Evolutionary conservation across 2,888 invertebrate species (phyloP).

Genomic region (Dyspetes luteomarginatus): DNA sequence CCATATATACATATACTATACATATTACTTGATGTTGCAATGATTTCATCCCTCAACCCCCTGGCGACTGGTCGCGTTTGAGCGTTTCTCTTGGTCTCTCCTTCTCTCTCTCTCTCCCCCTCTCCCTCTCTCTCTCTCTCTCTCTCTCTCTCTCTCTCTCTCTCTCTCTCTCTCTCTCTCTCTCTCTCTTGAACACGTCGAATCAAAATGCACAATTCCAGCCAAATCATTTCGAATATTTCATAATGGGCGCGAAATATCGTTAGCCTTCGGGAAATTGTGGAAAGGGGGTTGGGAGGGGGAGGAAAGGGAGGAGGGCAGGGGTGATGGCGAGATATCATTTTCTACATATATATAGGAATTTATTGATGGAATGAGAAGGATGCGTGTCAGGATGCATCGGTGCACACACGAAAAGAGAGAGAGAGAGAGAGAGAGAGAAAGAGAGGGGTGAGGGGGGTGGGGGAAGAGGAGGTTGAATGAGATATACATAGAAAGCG

Average conservation of each 20-base stretch:
- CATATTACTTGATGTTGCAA: slow-evolving; percentile 47
- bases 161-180: neutral
- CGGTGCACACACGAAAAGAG: slow-evolving; percentile 66
- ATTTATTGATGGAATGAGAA: slow-evolving; percentile 57
- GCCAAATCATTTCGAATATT: slow-evolving; percentile 82
- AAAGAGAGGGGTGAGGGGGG: slow-evolving; percentile 43
- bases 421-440: slow-evolving; percentile 58
- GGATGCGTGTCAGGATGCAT: slow-evolving; percentile 74
- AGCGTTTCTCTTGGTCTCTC: slow-evolving; percentile 51
- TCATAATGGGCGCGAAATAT: slow-evolving; percentile 82
- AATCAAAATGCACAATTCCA: slow-evolving; percentile 82
- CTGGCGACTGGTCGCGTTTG: slow-evolving; percentile 41
- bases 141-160: neutral
- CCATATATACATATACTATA: slow-evolving; percentile 34
- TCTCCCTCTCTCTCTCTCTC: neutral
- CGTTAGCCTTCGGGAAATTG: slow-evolving; percentile 75
- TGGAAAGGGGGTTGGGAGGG: slow-evolving; percentile 10
- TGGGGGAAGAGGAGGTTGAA: slow-evolving; percentile 14
- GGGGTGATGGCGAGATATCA: slow-evolving; percentile 42
- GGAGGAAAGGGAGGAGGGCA: slow-evolving; percentile 18
- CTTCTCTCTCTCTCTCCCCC: neutral
- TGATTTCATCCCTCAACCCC: slow-evolving; percentile 35
- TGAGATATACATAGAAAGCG: slow-evolving; percentile 54
- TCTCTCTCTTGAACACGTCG: slow-evolving; percentile 75
- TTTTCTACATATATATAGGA: slow-evolving; percentile 36